Conservation (phyloP, 2,113 vertebrate species). For the Piaya cayana region DNA sequence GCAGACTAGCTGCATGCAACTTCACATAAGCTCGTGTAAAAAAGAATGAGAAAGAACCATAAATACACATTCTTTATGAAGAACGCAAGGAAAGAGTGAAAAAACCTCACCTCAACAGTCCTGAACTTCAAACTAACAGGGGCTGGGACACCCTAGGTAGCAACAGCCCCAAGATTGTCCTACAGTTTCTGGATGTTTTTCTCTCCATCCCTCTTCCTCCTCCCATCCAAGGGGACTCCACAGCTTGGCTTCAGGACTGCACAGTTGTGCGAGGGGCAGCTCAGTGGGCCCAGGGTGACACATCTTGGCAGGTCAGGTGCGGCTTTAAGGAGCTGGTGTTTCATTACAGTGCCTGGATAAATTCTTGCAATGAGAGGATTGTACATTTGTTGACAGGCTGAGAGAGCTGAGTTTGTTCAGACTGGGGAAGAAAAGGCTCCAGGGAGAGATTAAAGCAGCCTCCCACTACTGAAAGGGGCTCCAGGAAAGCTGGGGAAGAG, state of each 20-base stretch:
- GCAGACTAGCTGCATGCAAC: not conserved
- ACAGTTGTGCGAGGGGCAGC: not conserved
- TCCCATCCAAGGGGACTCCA: too few relatives aligned
- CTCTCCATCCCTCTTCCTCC: not conserved
- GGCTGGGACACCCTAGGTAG: not conserved
- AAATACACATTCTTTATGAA: not conserved
- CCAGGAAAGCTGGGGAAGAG: too few relatives aligned
- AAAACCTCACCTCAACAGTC: not conserved
- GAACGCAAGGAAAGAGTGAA: not conserved
- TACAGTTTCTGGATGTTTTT: not conserved
- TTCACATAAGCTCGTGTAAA: fast-evolving
- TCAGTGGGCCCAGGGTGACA: not conserved
- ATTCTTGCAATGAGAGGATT: not conserved
- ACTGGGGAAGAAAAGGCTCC: too few relatives aligned
- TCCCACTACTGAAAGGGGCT: too few relatives aligned
- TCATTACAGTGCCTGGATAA: not conserved
- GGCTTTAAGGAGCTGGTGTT: not conserved
- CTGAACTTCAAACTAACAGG: not conserved
- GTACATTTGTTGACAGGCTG: not conserved
- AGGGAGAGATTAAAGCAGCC: too few relatives aligned
- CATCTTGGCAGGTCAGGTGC: not conserved
- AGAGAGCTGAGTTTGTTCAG: too few relatives aligned
- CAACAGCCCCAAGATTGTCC: not conserved
- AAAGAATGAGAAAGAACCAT: not conserved
- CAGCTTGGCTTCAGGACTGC: not conserved